A percentile compares a stretch with the other conserved stretches of the same genome.
Evolutionary conservation across 30 jellyfish, hydroid and myxozoan genomes (phyloP).

Genomic region (Cassiopea xamachana): DNA sequence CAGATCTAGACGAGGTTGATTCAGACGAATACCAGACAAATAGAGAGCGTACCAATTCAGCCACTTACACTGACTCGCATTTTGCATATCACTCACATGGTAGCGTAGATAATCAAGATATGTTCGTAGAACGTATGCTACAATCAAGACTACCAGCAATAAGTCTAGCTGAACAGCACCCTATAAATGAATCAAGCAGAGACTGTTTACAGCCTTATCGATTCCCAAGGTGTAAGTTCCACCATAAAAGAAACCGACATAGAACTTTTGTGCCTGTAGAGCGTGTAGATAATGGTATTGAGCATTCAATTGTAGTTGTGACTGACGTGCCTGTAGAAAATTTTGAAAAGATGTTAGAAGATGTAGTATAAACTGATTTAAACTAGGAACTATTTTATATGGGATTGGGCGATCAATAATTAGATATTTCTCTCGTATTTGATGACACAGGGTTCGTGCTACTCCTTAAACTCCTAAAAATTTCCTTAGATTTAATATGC

Average conservation of each 20-base stretch:
- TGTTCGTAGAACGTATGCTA: conserved; percentile 23
- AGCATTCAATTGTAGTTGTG: conserved; percentile 81
- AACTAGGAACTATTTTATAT: not conserved
- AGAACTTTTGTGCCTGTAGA: conserved; percentile 46
- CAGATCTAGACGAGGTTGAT: conserved; percentile 35
- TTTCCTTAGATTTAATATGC: too few species aligned
- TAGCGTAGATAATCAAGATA: conserved; percentile 18
- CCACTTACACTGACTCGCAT: conserved; percentile 14
- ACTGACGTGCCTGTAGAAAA: conserved; percentile 77
- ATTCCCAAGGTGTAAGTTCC: conserved; percentile 77
- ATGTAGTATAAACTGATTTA: conserved; percentile 62
- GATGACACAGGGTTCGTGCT: not conserved
- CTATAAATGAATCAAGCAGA: conserved; percentile 32
- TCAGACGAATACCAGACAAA: conserved; percentile 45
- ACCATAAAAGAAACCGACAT: conserved; percentile 71
- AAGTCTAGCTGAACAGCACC: conserved; percentile 42
- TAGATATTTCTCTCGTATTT: not conserved
- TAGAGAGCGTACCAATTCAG: conserved; percentile 5
- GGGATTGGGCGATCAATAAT: conserved; percentile 7
- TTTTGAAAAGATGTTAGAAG: conserved; percentile 78
- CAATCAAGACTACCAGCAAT: conserved; percentile 23
- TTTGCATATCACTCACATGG: conserved; percentile 11
- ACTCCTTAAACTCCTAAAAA: too few species aligned
- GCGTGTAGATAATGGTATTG: conserved; percentile 41
- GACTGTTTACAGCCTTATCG: conserved; percentile 77